Evolutionary conservation across 2,113 vertebrate genomes (phyloP).

Genomic region (Lichenostomus cassidix): DNA sequence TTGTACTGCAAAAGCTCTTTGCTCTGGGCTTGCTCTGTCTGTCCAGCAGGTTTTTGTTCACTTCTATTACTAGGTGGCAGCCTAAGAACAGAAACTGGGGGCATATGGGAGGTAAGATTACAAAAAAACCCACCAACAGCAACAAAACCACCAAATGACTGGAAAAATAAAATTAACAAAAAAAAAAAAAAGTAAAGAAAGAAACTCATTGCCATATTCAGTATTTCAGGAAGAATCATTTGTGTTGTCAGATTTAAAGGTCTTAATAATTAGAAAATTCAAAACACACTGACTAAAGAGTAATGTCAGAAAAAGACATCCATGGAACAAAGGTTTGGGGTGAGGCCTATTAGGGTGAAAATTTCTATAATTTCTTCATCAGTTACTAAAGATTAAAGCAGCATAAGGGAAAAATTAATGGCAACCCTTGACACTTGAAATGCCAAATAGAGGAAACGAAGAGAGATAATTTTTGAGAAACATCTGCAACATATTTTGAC

Average conservation of each 20-base stretch:
- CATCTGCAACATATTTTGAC: not conserved
- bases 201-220: not conserved
- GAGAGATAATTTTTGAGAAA: not conserved
- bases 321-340: not conserved
- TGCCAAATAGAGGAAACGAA: not conserved
- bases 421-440: not conserved
- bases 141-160: not conserved
- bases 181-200: too few relatives aligned
- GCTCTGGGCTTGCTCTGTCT: not conserved
- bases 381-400: not conserved
- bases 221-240: not conserved
- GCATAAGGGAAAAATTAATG: not conserved
- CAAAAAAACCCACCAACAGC: not conserved
- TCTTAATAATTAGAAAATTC: not conserved
- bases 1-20: not conserved
- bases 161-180: too few relatives aligned
- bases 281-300: not conserved
- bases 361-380: not conserved
- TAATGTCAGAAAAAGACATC: not conserved
- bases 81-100: not conserved
- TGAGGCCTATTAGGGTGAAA: not conserved
- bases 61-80: not conserved
- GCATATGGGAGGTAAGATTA: not conserved
- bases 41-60: not conserved
- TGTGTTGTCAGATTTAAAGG: not conserved